These are phyloP conservation scores for Haliclystus octoradiatus DNA, from an alignment of 30 jellyfish, hydroid and myxozoan species.

Conservation along the genomic window DNA sequence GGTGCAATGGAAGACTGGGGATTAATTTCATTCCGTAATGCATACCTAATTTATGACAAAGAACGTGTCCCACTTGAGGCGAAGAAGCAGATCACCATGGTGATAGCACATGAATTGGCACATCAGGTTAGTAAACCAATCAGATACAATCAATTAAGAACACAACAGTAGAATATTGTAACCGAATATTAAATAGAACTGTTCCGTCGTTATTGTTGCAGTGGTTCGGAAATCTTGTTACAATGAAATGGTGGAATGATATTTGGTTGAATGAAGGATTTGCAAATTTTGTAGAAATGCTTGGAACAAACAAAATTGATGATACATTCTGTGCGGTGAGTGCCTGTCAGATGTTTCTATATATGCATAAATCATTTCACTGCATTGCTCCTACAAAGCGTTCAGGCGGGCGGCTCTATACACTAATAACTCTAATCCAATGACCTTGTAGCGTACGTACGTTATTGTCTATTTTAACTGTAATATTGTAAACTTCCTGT, in stretches of 20 bases:
- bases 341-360: not conserved
- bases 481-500: no score
- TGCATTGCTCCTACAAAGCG: not conserved
- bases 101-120: conserved; percentile 97
- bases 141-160: not conserved
- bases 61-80: conserved; percentile 57
- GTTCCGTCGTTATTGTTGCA: conserved; percentile 7
- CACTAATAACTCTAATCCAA: no score
- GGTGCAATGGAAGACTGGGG: conserved; percentile 99
- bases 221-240: conserved; percentile 99
- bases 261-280: conserved; percentile 99
- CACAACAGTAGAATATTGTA: not conserved
- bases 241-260: conserved; percentile 99
- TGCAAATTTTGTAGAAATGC: conserved; percentile 94
- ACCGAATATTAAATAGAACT: no score
- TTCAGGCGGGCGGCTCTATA: no score
- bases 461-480: no score
- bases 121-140: conserved; percentile 65
- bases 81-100: conserved; percentile 73
- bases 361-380: no score
- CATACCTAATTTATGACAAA: conserved; percentile 75
- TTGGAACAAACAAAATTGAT: conserved; percentile 79
- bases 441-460: no score
- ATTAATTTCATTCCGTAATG: conserved; percentile 85
- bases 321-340: conserved; percentile 61